Evolutionary conservation across 37 sponge, comb jelly and placozoan genomes (phyloP), one percentile per base, ranked within the genome.

Genomic region (Aplysina aerophoba): DNA sequence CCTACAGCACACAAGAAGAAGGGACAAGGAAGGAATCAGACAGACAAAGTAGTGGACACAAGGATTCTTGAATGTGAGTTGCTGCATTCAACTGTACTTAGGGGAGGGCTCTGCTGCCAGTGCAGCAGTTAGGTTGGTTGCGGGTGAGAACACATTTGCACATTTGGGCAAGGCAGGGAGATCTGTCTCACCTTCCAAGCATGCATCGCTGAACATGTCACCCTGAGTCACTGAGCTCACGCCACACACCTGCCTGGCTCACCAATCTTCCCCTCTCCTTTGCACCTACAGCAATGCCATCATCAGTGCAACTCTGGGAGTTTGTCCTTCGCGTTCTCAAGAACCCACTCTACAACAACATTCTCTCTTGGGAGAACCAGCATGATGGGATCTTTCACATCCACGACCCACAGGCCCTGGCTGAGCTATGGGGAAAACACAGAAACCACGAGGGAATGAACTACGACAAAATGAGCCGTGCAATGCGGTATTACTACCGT

Each of bases 401-500:
- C 85, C 87, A 90, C 62, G 87, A 93, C 61, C 87, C 93, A 1
- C 81, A 87, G 55, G 93, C 93, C 56, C 87, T 93, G 38, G 90
- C 93, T 58, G 88, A 87, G 30, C 90, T 93, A 33, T 93, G 93
- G 93, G 93, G 93, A 13, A 80, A 81, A 50, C 93, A 93, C 83
- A 80, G 93, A 64, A 93, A 93, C 80, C 64, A 90, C 4, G 89
- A 88, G 0, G 54, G 75, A 19, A 93, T 93, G 93, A 87, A 90
- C 33, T 93, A 93, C 53, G 93, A 93, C 59, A 93, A 93, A 69
- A 87, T 93, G 17, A 88, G 89, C 14, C 39, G 93, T 28, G 93
- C 93, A n/a, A 85, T 93, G 30, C 84, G 93, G 16, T 93, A 93
- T 65, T 93, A 93, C 59, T 93, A 93, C 88, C 84, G 82, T 44